Base-by-base conservation (phyloP, 2,888 invertebrate genomes). In the Volucella zonaria region DNA sequence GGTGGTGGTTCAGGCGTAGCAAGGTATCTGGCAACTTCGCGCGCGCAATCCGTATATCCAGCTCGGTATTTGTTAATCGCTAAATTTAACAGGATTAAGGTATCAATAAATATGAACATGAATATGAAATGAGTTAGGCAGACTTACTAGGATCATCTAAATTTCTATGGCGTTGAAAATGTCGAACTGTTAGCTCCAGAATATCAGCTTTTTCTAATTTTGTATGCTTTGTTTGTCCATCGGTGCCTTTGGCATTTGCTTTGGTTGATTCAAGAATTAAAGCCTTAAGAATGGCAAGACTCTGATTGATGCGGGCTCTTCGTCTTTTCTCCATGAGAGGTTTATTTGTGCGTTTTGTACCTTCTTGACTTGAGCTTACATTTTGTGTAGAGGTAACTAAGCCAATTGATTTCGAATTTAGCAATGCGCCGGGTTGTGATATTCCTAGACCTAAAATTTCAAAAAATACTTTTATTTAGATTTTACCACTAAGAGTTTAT, bases 121-220 rank as follows among this genome's bases (percentile, higher is more conserved):
- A 1, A 31, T 23, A 62, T 2, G 52, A 0, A 10, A 15, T 14
- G 1, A n/a, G 14, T 40, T 12, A 11, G 0, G 1, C 0, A 3
- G 15, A 88, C 88, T 88, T 88, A 89, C 93, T 93, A 75, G 94
- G 93, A 87, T 93, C 94, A 87, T 95, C 94, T 45, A 95, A 91
- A 87, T 95, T 94, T 87, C 95, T 93, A 89, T 95, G 95, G 87
- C 95, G 92, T 90, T 96, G 96, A 87, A 97, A 94, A 91, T 96
- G 96, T 78, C 96, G 93, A 64, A 97, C 96, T 1, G 96, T 96
- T 90, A 96, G 93, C 91, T 97, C 97, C 86, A 97, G 92, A 88
- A 97, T 96, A 91, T 97, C 97, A 14, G 91, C 91, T 90, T 97
- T 97, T 92, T 97, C 96, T 90, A 96, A 93, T 92, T 96, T 97